A percentile compares a stretch with the other conserved stretches of the same genome.
Conservation (phyloP, 2,888 invertebrate genomes). For the Melolontha melolontha region DNA sequence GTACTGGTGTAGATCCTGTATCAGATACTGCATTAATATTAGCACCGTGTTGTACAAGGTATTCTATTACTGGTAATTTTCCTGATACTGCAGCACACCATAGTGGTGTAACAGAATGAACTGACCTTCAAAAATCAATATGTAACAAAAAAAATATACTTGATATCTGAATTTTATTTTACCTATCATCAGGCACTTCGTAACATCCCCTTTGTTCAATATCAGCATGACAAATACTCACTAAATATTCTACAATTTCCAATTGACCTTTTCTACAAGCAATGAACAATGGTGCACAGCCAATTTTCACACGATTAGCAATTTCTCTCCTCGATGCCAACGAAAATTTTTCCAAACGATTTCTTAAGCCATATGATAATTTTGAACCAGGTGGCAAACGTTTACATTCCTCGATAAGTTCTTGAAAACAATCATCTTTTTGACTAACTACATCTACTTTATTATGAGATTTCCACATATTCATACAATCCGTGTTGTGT, state of each 20-base stretch:
- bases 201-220: slow-evolving; percentile 88
- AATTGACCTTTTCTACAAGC: slow-evolving; percentile 83
- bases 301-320: slow-evolving; percentile 77
- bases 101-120: slow-evolving; percentile 87
- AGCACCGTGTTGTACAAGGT: slow-evolving; percentile 83
- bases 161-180: slow-evolving; percentile 27
- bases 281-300: slow-evolving; percentile 85
- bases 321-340: slow-evolving; percentile 75
- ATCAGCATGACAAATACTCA: slow-evolving; percentile 84
- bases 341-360: slow-evolving; percentile 70
- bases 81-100: slow-evolving; percentile 95
- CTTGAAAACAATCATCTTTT: slow-evolving; percentile 70
- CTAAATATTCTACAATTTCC: slow-evolving; percentile 87
- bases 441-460: slow-evolving; percentile 60
- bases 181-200: slow-evolving; percentile 85
- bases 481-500: slow-evolving; percentile 34
- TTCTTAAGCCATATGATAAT: slow-evolving; percentile 69
- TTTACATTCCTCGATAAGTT: slow-evolving; percentile 76
- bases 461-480: slow-evolving; percentile 59
- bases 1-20: slow-evolving; percentile 88
- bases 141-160: background rate
- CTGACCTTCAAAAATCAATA: slow-evolving; percentile 64
- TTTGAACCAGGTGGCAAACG: slow-evolving; percentile 77
- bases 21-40: slow-evolving; percentile 89
- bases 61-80: slow-evolving; percentile 80